A percentile compares a stretch with the other conserved stretches of the same genome.
Evolutionary conservation across 2,888 invertebrate genomes (phyloP).

Genomic region (Caenorhabditis angaria): DNA sequence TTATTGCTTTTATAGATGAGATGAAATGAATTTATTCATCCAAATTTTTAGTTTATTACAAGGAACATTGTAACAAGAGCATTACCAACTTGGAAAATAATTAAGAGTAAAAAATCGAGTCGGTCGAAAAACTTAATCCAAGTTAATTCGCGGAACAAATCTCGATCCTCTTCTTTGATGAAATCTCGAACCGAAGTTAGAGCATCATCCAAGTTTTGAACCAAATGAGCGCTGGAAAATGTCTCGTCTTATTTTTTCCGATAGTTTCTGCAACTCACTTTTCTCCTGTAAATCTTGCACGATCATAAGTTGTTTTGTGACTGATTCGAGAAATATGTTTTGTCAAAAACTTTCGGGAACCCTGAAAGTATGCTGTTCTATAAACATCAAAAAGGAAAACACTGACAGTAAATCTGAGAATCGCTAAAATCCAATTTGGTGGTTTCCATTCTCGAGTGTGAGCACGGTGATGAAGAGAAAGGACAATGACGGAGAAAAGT

Average conservation of each 20-base stretch:
- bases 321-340: constrained; percentile 26
- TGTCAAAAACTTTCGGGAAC: constrained; percentile 28
- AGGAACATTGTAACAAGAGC: constrained; percentile 37
- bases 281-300: constrained; percentile 26
- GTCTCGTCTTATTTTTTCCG: background rate
- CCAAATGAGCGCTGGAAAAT: constrained; percentile 22
- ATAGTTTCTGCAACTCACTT: constrained; percentile 10
- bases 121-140: constrained; percentile 56
- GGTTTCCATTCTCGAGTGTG: constrained; percentile 47
- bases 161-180: constrained; percentile 45
- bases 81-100: constrained; percentile 50
- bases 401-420: constrained; percentile 28
- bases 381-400: background rate
- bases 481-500: constrained; percentile 43
- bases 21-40: no score
- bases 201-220: constrained; percentile 29
- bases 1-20: no score
- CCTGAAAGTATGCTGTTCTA: constrained; percentile 6
- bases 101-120: constrained; percentile 45
- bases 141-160: constrained; percentile 41
- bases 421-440: constrained; percentile 39
- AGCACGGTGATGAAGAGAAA: constrained; percentile 51
- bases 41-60: constrained; percentile 19
- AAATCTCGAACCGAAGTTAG: constrained; percentile 28
- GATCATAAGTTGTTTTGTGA: constrained; percentile 11